Conservation (phyloP, 35 echinoderm and acorn worm genomes). For the Anneissia japonica region DNA sequence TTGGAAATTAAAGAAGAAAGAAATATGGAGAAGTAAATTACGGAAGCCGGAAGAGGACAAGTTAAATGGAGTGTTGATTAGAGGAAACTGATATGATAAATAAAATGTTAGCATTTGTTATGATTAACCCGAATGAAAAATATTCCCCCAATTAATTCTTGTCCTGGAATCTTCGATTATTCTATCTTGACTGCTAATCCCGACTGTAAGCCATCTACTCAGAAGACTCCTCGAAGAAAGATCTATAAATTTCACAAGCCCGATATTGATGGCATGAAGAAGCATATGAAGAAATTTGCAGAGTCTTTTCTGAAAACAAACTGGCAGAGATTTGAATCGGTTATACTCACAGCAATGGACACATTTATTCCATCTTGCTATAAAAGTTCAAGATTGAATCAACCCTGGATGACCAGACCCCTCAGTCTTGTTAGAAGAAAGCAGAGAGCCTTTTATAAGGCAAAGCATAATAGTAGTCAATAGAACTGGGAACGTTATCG, state of each 20-base stretch:
- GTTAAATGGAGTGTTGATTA: no score
- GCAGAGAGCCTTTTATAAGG: conserved; percentile 4
- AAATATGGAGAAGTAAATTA: no score
- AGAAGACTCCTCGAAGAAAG: conserved; percentile 5
- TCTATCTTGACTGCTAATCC: conserved; percentile 4
- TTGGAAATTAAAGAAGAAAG: no score
- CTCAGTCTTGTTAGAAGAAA: no score
- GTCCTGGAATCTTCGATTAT: conserved; percentile 20
- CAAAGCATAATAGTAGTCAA: not conserved
- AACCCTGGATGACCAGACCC: no score
- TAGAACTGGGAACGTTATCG: not conserved
- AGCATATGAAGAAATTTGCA: not conserved
- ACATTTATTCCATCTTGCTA: not conserved
- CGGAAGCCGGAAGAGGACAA: no score
- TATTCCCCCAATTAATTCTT: not conserved
- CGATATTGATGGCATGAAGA: not conserved
- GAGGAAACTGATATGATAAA: no score
- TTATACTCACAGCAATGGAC: not conserved
- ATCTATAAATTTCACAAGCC: conserved; percentile 1
- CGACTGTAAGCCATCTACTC: not conserved
- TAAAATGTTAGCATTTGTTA: no score
- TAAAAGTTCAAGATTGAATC: not conserved
- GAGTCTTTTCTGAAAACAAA: not conserved
- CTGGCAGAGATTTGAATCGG: not conserved
- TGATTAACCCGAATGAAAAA: no score